A percentile compares a stretch with the other conserved stretches of the same genome.
These are phyloP conservation scores for Pogonophryne albipinna DNA, from an alignment of 2,797 vertebrate species.

Conservation along the genomic window DNA sequence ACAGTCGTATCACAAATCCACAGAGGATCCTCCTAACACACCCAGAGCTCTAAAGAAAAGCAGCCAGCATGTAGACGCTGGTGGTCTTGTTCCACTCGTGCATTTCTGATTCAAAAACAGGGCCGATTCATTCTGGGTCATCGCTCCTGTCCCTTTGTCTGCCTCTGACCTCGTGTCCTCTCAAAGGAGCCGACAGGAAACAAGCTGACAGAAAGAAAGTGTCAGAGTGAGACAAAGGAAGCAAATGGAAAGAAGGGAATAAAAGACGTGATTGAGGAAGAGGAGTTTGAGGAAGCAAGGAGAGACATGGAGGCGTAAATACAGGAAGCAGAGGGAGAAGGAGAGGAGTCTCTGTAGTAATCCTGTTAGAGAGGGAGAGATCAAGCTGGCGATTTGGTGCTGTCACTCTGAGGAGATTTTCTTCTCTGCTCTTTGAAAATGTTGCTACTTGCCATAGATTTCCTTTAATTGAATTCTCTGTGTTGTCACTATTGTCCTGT, in stretches of 20 bases:
- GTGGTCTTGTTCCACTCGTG: slow-evolving; percentile 2
- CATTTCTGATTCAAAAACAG: slow-evolving; percentile 27
- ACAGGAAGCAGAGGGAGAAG: slow-evolving; percentile 24
- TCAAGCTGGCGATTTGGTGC: slow-evolving; percentile 45
- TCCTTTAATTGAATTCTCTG: slow-evolving; percentile 58
- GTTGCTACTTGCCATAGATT: slow-evolving; percentile 39
- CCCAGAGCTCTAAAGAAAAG: not conserved
- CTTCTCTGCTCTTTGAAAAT: slow-evolving; percentile 38
- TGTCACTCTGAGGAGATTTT: slow-evolving; percentile 54
- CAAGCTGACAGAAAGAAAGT: slow-evolving; percentile 59
- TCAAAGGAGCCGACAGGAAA: slow-evolving; percentile 49
- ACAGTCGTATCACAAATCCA: not conserved
- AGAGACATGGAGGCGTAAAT: slow-evolving; percentile 13
- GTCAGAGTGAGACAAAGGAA: slow-evolving; percentile 28
- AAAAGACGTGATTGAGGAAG: slow-evolving; percentile 4
- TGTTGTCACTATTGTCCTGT: slow-evolving; percentile 8
- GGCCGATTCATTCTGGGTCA: slow-evolving; percentile 36
- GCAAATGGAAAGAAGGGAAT: not conserved
- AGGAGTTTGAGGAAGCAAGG: slow-evolving; percentile 1
- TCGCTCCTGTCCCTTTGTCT: slow-evolving; percentile 28
- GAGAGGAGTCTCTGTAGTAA: slow-evolving; percentile 53
- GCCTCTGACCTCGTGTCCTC: slow-evolving; percentile 45
- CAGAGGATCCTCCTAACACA: not conserved
- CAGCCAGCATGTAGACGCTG: not conserved
- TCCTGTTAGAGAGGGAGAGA: slow-evolving; percentile 54